phyloP scores from a whole-genome alignment of 2,888 invertebrate genomes.

The Rhingia rostrata region DNA sequence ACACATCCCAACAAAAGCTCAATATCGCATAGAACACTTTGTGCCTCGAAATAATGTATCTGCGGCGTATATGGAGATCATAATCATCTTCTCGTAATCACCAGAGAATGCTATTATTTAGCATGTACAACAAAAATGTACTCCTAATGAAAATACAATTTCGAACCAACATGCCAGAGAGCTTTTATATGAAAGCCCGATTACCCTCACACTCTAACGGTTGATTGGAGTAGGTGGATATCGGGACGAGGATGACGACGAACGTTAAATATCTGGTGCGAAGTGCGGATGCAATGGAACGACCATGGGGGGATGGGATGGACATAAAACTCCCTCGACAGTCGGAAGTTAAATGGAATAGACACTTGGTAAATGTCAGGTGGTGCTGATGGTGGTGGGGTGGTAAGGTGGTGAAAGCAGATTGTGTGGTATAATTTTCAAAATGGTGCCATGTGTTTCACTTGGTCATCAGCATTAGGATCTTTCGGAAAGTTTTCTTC shows the following conservation, averaged over 20 bases:
- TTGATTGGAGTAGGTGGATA: too few species aligned
- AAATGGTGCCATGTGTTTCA: conserved; percentile 23
- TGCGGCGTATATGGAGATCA: not conserved
- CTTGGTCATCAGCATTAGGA: conserved; percentile 11
- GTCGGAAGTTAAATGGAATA: conserved; percentile 3
- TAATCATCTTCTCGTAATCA: conserved; percentile 7
- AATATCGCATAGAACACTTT: too few species aligned
- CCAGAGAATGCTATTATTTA: conserved; percentile 3
- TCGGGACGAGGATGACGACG: too few species aligned
- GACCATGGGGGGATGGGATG: not conserved
- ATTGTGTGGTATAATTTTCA: not conserved
- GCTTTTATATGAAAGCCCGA: conserved; percentile 32
- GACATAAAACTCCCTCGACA: conserved; percentile 5
- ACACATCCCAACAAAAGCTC: not conserved
- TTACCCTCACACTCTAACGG: not conserved
- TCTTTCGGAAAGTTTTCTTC: conserved; percentile 5
- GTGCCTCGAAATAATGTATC: not conserved
- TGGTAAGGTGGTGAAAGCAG: too few species aligned
- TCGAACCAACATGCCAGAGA: not conserved
- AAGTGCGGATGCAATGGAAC: not conserved
- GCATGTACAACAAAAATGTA: not conserved
- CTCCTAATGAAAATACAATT: conserved; percentile 1
- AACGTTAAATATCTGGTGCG: too few species aligned
- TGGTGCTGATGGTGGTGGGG: not conserved
- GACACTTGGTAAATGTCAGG: conserved; percentile 13